These are phyloP conservation scores for Aromia moschata DNA, from an alignment of 2,888 invertebrate species.

Conservation along the genomic window DNA sequence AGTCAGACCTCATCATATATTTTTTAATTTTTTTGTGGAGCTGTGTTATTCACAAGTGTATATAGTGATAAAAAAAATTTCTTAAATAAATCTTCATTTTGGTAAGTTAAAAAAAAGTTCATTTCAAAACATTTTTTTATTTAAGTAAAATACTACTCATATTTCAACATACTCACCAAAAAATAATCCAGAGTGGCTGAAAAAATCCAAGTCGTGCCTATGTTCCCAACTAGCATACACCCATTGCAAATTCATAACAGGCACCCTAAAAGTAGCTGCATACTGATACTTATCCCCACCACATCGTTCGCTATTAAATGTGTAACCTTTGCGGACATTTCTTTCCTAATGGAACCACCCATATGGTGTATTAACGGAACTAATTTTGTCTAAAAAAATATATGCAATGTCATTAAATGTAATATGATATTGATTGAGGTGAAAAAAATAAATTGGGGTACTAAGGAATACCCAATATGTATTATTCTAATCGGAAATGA, in stretches of 20 bases:
- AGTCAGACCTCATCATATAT: no score
- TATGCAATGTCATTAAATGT: no score
- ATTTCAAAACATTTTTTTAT: background rate
- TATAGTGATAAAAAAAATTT: no score
- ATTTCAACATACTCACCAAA: conserved; percentile 64
- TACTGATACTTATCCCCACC: conserved; percentile 94
- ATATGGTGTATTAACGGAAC: conserved; percentile 93
- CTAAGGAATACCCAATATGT: no score
- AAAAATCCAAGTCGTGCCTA: conserved; percentile 74
- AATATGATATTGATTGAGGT: no score
- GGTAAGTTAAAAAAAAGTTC: background rate
- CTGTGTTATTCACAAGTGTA: no score
- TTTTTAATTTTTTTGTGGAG: no score
- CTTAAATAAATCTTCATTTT: no score
- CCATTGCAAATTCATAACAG: conserved; percentile 90
- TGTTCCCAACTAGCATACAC: conserved; percentile 87
- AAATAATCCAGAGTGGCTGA: conserved; percentile 76
- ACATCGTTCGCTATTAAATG: conserved; percentile 92
- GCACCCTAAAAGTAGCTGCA: conserved; percentile 88
- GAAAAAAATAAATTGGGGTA: no score
- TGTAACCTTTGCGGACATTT: conserved; percentile 88
- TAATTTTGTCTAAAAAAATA: conserved; percentile 82
- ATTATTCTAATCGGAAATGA: no score
- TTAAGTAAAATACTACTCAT: background rate
- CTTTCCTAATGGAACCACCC: conserved; percentile 95